These are phyloP conservation scores for Lasioglossum leucozonium DNA, from an alignment of 2,888 invertebrate species.

Conservation along the genomic window DNA sequence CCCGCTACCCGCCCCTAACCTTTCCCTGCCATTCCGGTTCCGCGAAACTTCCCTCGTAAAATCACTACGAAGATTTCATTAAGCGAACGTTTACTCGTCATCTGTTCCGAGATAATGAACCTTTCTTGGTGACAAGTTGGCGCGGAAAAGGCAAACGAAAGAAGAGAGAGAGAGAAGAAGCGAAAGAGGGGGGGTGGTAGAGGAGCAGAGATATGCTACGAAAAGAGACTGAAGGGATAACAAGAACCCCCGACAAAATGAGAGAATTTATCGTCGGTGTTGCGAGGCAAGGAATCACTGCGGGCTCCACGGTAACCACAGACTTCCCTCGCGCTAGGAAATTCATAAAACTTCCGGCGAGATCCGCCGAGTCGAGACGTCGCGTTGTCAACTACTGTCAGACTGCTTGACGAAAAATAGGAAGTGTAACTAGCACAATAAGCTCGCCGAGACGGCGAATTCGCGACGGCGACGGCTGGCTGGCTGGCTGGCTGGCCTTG, in stretches of 20 bases:
- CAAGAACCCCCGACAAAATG: constrained; percentile 59
- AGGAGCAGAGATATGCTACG: background rate
- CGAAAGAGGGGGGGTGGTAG: background rate
- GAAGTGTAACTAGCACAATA: constrained; percentile 10
- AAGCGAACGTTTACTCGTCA: constrained; percentile 74
- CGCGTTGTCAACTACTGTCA: constrained; percentile 13
- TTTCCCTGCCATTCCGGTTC: constrained; percentile 53
- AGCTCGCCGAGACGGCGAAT: background rate
- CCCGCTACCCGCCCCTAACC: background rate
- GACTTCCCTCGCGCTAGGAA: constrained; percentile 15
- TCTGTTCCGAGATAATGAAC: constrained; percentile 72
- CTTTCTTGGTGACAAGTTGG: constrained; percentile 55
- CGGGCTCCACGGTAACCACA: constrained; percentile 28
- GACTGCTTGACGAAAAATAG: constrained; percentile 14
- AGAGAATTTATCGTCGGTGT: constrained; percentile 62
- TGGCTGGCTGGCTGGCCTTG: background rate
- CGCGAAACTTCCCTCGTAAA: constrained; percentile 77
- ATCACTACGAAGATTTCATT: constrained; percentile 78
- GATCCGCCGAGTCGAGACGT: constrained; percentile 1
- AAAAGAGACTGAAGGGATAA: constrained; percentile 47
- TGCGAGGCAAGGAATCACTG: constrained; percentile 38
- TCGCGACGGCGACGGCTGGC: background rate
- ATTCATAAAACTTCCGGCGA: constrained; percentile 27
- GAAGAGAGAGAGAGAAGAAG: background rate
- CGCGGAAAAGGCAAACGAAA: background rate